Evolutionary conservation across 2,888 invertebrate genomes (phyloP).

Genomic region (Timandra comae): DNA sequence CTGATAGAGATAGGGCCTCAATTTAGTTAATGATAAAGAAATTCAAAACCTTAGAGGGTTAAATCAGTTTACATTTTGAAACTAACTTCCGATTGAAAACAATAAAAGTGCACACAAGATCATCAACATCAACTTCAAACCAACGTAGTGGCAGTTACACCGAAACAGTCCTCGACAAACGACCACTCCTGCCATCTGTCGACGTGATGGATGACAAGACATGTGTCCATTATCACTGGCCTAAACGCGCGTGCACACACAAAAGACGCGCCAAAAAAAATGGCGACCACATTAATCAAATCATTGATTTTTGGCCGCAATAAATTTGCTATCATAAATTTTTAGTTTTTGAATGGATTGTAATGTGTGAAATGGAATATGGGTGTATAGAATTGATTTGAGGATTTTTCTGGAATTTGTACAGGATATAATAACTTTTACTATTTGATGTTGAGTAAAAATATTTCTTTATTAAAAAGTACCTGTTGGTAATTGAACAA

Average conservation of each 20-base stretch:
- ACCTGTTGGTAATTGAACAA: too few relatives aligned
- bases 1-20: too few relatives aligned
- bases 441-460: too few relatives aligned
- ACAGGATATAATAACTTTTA: too few relatives aligned
- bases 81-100: constrained; percentile 2
- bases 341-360: constrained; percentile 21
- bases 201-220: constrained; percentile 32
- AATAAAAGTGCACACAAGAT: neutral
- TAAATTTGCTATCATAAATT: constrained; percentile 38
- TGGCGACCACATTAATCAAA: constrained; percentile 62
- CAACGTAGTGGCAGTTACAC: constrained; percentile 25
- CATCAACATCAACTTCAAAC: constrained; percentile 12
- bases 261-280: constrained; percentile 37
- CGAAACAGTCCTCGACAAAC: constrained; percentile 34
- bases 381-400: neutral
- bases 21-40: too few relatives aligned
- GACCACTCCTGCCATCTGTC: constrained; percentile 27
- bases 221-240: constrained; percentile 27
- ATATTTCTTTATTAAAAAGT: too few relatives aligned
- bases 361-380: constrained; percentile 8
- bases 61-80: too few relatives aligned
- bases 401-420: too few relatives aligned
- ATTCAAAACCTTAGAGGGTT: too few relatives aligned
- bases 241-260: constrained; percentile 12
- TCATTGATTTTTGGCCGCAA: constrained; percentile 47